A percentile compares a stretch with the other conserved stretches of the same genome.
phyloP scores from a whole-genome alignment of 1,140 invertebrate species.

The Drosophila persimilis region DNA sequence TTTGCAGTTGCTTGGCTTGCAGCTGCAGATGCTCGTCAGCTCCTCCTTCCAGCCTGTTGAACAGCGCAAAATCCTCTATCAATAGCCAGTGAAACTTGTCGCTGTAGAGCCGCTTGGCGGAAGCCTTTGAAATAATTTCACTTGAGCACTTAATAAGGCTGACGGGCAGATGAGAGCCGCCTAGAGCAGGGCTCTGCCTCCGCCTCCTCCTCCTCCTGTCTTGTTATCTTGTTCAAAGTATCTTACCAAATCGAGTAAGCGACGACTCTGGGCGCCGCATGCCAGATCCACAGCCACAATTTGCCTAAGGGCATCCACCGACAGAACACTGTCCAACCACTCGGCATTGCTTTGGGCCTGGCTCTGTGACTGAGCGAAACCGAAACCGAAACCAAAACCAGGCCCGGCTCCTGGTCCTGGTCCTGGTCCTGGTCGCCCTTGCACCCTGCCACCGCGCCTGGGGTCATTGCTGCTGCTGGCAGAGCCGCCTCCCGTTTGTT shows the following conservation, averaged over 20 bases:
- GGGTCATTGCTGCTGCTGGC: constrained; percentile 3
- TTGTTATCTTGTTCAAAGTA: constrained; percentile 11
- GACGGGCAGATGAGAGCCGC: constrained; percentile 7
- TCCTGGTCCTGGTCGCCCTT: constrained; percentile 13
- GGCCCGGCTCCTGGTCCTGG: constrained; percentile 4
- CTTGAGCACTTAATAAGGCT: constrained; percentile 68
- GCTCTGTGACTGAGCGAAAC: constrained; percentile 31
- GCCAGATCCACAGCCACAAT: constrained; percentile 76
- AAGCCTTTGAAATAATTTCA: constrained; percentile 76
- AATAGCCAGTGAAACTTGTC: constrained; percentile 82
- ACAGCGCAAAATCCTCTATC: constrained; percentile 78
- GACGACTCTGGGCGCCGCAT: constrained; percentile 71
- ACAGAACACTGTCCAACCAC: constrained; percentile 69
- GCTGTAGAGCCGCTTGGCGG: constrained; percentile 78
- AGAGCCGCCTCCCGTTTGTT: constrained; percentile 12
- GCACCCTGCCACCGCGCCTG: constrained; percentile 14
- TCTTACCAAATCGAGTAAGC: constrained; percentile 78
- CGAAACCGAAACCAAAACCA: constrained; percentile 1
- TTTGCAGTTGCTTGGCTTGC: constrained; percentile 11
- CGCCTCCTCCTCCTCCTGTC: too few species aligned
- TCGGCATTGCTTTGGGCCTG: constrained; percentile 47
- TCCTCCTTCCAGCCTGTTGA: not conserved
- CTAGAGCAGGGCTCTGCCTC: too few species aligned
- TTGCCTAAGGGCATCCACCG: constrained; percentile 64
- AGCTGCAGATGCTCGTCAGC: constrained; percentile 22